Conservation (phyloP, 2,888 invertebrate genomes). For the Pristionchus mayeri region DNA sequence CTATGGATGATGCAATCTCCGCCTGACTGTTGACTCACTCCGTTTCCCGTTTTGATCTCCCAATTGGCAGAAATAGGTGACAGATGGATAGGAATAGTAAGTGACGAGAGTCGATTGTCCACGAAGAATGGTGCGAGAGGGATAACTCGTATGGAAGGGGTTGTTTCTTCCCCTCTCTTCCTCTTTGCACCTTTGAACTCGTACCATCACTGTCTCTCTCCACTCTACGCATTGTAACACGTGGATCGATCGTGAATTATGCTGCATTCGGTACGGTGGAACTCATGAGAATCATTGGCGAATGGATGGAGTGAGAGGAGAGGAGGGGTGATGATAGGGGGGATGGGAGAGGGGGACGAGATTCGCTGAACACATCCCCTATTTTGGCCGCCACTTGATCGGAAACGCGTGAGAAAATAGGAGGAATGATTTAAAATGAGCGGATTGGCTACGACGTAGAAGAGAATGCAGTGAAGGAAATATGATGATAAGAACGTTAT, state of each 20-base stretch:
- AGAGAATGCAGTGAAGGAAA: neutral
- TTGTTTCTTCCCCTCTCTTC: neutral
- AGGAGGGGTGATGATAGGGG: neutral
- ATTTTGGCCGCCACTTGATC: conserved; percentile 11
- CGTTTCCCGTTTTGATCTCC: neutral
- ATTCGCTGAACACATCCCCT: conserved; percentile 5
- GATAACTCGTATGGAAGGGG: conserved; percentile 36
- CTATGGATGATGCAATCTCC: conserved; percentile 5
- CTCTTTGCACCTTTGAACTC: conserved; percentile 38
- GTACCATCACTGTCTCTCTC: neutral
- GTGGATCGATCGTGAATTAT: conserved; percentile 42
- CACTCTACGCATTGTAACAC: neutral
- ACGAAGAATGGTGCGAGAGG: conserved; percentile 14
- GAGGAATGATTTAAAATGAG: neutral
- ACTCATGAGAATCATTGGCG: neutral
- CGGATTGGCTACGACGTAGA: conserved; percentile 55
- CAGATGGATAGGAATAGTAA: neutral
- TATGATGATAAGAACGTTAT: no score
- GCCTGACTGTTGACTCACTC: neutral
- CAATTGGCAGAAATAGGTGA: neutral
- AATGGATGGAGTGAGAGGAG: neutral
- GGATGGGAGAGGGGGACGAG: neutral
- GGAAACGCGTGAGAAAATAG: neutral
- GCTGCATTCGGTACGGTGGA: neutral
- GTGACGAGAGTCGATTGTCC: conserved; percentile 35